phyloP scores from a whole-genome alignment of 2,113 vertebrate genomes.

The Pachyramphus minor region DNA sequence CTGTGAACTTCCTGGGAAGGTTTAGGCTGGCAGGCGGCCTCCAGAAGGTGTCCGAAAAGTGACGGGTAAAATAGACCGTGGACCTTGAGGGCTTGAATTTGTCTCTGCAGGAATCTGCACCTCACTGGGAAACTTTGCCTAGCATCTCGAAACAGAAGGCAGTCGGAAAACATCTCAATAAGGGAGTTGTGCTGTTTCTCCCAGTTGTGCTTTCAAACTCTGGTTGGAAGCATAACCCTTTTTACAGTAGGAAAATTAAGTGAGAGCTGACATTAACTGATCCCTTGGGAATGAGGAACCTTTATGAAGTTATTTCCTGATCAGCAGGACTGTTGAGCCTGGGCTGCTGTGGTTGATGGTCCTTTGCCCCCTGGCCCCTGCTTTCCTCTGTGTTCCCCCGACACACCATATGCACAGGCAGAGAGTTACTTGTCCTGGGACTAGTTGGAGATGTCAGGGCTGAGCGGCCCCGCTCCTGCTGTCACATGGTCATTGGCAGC shows the following conservation, averaged over 20 bases:
- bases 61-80: rapidly evolving
- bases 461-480: background rate
- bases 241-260: background rate
- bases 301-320: background rate
- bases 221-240: background rate
- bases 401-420: rapidly evolving
- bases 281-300: background rate
- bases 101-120: rapidly evolving
- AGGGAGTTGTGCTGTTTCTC: background rate
- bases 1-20: rapidly evolving
- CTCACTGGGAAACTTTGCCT: background rate
- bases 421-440: background rate
- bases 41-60: background rate
- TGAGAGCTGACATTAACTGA: background rate
- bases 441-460: too few relatives aligned
- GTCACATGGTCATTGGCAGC: rapidly evolving
- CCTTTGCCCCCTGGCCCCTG: background rate
- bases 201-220: background rate
- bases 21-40: background rate
- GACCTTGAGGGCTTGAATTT: rapidly evolving
- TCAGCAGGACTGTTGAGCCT: background rate
- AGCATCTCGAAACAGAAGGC: background rate
- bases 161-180: background rate
- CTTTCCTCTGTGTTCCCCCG: rapidly evolving
- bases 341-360: background rate